A percentile compares a stretch with the other conserved stretches of the same genome.
Evolutionary conservation across 2,797 vertebrate species (phyloP).

Genomic region (Glyptemys insculpta): DNA sequence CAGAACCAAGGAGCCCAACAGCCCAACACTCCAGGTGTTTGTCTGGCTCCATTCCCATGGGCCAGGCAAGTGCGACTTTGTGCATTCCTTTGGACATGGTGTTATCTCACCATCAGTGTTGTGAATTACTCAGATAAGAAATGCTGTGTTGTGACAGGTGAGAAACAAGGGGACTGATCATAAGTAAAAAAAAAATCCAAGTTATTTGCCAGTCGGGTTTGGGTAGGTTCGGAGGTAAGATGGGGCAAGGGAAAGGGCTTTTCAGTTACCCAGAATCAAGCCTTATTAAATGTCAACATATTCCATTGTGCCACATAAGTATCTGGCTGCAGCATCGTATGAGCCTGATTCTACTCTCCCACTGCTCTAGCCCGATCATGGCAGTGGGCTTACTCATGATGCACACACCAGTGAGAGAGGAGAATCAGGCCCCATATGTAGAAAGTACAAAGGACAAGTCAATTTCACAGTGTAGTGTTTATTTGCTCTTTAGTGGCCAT

Average conservation of each 20-base stretch:
- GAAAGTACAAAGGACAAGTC: background rate
- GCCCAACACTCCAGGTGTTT: background rate
- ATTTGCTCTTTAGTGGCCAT: background rate
- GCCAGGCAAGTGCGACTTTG: constrained; percentile 25
- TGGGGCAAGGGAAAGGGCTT: background rate
- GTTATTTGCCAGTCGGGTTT: background rate
- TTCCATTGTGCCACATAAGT: background rate
- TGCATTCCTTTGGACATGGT: background rate
- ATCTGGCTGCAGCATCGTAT: background rate
- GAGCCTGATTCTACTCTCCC: background rate
- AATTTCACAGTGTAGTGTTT: background rate
- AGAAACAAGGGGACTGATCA: background rate
- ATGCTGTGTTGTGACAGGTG: background rate
- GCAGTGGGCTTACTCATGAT: background rate
- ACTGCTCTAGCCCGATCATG: background rate
- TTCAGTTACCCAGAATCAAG: background rate
- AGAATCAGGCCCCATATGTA: background rate
- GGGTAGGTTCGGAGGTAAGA: background rate
- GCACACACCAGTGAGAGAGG: background rate
- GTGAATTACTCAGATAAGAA: background rate
- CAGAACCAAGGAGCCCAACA: fast-evolving
- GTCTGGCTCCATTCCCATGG: background rate
- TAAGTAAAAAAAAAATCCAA: background rate
- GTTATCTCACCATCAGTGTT: background rate
- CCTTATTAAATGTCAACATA: background rate